Percentiles rank a stretch among this genome's conserved stretches.
These are phyloP conservation scores for Sesamia nonagrioides DNA, from an alignment of 1,140 invertebrate genomes.

Conservation along the genomic window DNA sequence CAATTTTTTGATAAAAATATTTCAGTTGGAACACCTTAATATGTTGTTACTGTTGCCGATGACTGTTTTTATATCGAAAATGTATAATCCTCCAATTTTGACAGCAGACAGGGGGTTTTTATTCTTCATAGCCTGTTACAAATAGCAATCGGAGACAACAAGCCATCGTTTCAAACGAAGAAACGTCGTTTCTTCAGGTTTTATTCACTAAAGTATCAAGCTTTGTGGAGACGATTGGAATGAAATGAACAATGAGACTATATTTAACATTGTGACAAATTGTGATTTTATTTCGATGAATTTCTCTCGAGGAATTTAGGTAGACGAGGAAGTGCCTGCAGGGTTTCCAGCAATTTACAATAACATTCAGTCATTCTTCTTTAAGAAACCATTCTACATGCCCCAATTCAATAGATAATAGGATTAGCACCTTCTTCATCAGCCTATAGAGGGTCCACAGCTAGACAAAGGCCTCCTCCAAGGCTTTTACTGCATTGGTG, in stretches of 20 bases:
- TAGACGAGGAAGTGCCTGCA: neutral
- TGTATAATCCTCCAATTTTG: conserved; percentile 9
- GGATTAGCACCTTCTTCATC: too few relatives aligned
- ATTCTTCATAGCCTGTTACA: conserved; percentile 26
- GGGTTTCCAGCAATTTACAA: neutral
- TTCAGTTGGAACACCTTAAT: neutral
- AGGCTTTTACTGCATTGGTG: too few relatives aligned
- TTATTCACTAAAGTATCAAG: conserved; percentile 14
- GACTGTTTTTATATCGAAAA: neutral
- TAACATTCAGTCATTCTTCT: conserved; percentile 4
- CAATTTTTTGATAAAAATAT: neutral
- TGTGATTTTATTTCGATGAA: conserved; percentile 28
- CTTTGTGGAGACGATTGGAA: neutral
- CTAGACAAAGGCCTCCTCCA: too few relatives aligned
- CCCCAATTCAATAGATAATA: neutral
- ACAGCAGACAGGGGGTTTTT: neutral
- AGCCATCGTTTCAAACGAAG: conserved; percentile 2
- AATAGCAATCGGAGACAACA: conserved; percentile 36
- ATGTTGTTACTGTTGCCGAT: neutral
- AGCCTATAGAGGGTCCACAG: too few relatives aligned
- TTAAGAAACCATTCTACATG: neutral
- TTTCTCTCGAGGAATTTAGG: neutral
- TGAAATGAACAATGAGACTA: neutral
- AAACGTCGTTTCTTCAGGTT: neutral
- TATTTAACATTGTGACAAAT: neutral